phyloP scores from a whole-genome alignment of 2,888 invertebrate species.

The Exocentrus adspersus region DNA sequence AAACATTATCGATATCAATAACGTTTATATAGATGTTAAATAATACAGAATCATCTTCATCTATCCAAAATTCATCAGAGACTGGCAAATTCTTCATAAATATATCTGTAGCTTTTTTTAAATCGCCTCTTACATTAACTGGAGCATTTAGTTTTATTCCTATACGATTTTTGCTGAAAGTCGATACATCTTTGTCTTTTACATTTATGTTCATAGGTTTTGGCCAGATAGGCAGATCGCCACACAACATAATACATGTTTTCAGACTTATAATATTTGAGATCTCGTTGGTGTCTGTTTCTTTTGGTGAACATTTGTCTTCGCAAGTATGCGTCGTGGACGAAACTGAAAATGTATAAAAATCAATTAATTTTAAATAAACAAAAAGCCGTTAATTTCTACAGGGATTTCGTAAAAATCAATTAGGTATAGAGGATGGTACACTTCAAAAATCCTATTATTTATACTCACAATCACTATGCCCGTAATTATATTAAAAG shows the following conservation, averaged over 20 bases:
- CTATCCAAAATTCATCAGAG: constrained; percentile 8
- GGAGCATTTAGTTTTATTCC: constrained; percentile 61
- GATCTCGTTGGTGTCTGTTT: constrained; percentile 57
- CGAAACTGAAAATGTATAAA: constrained; percentile 25
- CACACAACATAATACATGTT: constrained; percentile 80
- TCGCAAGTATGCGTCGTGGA: constrained; percentile 78
- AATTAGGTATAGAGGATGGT: too few relatives aligned
- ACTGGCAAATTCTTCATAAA: constrained; percentile 56
- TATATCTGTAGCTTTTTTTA: constrained; percentile 65
- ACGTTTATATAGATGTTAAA: constrained; percentile 54
- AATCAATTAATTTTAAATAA: too few relatives aligned
- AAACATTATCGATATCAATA: constrained; percentile 61
- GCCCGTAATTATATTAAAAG: too few relatives aligned
- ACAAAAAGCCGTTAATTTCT: too few relatives aligned
- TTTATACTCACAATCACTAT: too few relatives aligned
- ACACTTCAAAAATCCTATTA: too few relatives aligned
- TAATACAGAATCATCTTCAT: constrained; percentile 27
- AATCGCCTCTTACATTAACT: constrained; percentile 61
- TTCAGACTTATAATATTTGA: constrained; percentile 66
- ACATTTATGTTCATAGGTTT: constrained; percentile 74
- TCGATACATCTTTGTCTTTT: constrained; percentile 70
- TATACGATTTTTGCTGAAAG: constrained; percentile 67
- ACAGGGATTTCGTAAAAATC: too few relatives aligned
- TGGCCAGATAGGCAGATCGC: constrained; percentile 77
- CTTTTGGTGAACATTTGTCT: constrained; percentile 68